phyloP scores from a whole-genome alignment of 2,888 invertebrate genomes.

The Tenodera sinensis region DNA sequence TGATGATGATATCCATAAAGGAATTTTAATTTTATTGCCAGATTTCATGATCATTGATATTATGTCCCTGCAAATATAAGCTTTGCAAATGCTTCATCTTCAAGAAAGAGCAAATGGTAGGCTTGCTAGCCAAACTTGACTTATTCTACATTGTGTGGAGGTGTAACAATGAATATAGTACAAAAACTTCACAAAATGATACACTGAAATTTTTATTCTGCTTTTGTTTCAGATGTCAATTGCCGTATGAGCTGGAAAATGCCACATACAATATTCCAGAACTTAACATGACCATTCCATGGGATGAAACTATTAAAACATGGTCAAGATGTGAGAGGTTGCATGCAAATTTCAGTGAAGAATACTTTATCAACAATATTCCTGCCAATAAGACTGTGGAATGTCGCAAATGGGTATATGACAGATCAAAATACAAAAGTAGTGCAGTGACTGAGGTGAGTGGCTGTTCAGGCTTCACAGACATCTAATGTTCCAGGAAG shows the following conservation, averaged over 20 bases:
- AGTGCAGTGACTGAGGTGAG: constrained; percentile 63
- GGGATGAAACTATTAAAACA: constrained; percentile 46
- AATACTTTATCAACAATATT: constrained; percentile 40
- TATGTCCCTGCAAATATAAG: too few species aligned
- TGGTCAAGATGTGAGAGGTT: constrained; percentile 54
- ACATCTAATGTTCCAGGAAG: too few species aligned
- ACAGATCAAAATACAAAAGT: constrained; percentile 55
- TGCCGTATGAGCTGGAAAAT: constrained; percentile 55
- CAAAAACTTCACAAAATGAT: too few species aligned
- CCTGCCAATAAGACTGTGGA: constrained; percentile 39
- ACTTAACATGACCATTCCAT: constrained; percentile 53
- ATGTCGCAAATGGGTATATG: constrained; percentile 60
- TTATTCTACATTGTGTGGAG: too few species aligned
- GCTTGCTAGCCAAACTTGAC: too few species aligned
- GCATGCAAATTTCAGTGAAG: constrained; percentile 44
- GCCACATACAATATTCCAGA: constrained; percentile 50
- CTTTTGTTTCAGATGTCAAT: constrained; percentile 50
- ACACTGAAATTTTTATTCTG: neutral
- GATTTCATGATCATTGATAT: too few species aligned
- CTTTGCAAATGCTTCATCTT: too few species aligned
- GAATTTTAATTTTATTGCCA: too few species aligned
- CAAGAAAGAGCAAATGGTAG: too few species aligned
- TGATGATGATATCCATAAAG: too few species aligned
- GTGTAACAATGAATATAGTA: too few species aligned
- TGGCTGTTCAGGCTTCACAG: neutral